Evolutionary conservation across 2,888 invertebrate genomes (phyloP).

Genomic region (Brachyptera risi): DNA sequence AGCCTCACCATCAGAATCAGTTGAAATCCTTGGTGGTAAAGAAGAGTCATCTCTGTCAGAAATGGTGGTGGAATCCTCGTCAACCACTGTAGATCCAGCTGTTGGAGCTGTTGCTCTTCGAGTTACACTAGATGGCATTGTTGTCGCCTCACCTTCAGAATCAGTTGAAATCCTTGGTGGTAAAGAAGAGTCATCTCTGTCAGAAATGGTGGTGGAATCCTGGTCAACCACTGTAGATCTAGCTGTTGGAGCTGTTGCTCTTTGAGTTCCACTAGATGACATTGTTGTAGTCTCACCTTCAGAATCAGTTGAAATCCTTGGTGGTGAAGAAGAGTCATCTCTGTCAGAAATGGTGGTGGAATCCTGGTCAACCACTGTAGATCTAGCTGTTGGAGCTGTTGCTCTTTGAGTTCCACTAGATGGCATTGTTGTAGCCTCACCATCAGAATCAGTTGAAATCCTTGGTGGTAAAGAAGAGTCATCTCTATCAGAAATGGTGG

Average conservation of each 20-base stretch:
- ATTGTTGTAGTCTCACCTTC: background rate
- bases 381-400: too few relatives aligned
- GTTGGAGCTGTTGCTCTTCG: constrained; percentile 14
- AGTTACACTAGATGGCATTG: constrained; percentile 25
- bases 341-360: too few relatives aligned
- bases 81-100: constrained; percentile 17
- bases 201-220: background rate
- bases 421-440: too few relatives aligned
- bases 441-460: background rate
- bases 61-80: too few relatives aligned
- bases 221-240: constrained; percentile 12
- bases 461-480: too few relatives aligned
- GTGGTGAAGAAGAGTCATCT: too few relatives aligned
- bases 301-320: background rate
- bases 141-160: constrained; percentile 25
- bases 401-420: too few relatives aligned
- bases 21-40: constrained; percentile 23
- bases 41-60: constrained; percentile 10
- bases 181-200: background rate
- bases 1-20: background rate
- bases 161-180: constrained; percentile 9
- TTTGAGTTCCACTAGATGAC: constrained; percentile 2
- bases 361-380: too few relatives aligned
- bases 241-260: constrained; percentile 17
- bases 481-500: too few relatives aligned